Evolutionary conservation across 2,797 vertebrate species (phyloP).

Genomic region (Hybognathus amarus): DNA sequence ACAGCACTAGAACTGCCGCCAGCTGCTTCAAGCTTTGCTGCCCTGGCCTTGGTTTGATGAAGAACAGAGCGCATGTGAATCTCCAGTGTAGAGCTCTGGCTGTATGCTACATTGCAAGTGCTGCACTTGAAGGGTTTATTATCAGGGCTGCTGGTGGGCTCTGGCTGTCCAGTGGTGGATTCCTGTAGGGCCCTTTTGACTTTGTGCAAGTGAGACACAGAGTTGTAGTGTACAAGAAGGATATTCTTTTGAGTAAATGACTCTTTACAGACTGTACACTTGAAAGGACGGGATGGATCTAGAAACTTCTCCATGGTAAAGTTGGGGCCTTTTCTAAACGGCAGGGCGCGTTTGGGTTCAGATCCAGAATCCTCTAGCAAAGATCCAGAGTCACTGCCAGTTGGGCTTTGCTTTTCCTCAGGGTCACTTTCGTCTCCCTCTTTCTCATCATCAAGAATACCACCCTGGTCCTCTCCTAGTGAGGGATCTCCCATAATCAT

Average conservation of each 20-base stretch:
- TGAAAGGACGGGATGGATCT: constrained; percentile 98
- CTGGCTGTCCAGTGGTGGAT: constrained; percentile 92
- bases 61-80: constrained; percentile 99
- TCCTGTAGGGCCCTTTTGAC: constrained; percentile 98
- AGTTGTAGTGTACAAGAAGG: constrained; percentile 98
- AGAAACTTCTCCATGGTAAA: constrained; percentile 99
- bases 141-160: constrained; percentile 97
- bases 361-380: constrained; percentile 95
- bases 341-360: constrained; percentile 96
- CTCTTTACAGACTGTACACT: constrained; percentile 99
- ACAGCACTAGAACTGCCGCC: constrained; percentile 80
- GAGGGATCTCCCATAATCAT: constrained; percentile 91
- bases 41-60: constrained; percentile 98
- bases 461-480: constrained; percentile 90
- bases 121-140: constrained; percentile 99
- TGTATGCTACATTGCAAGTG: constrained; percentile 98
- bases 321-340: constrained; percentile 98
- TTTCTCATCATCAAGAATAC: constrained; percentile 94
- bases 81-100: constrained; percentile 98
- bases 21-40: constrained; percentile 96
- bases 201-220: constrained; percentile 98
- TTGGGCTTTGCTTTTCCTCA: constrained; percentile 97
- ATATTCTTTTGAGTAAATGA: constrained; percentile 99
- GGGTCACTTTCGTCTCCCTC: constrained; percentile 95
- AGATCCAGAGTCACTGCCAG: constrained; percentile 94